These are phyloP conservation scores for Apotomis betuletana DNA, from an alignment of 2,888 invertebrate species.

Conservation along the genomic window DNA sequence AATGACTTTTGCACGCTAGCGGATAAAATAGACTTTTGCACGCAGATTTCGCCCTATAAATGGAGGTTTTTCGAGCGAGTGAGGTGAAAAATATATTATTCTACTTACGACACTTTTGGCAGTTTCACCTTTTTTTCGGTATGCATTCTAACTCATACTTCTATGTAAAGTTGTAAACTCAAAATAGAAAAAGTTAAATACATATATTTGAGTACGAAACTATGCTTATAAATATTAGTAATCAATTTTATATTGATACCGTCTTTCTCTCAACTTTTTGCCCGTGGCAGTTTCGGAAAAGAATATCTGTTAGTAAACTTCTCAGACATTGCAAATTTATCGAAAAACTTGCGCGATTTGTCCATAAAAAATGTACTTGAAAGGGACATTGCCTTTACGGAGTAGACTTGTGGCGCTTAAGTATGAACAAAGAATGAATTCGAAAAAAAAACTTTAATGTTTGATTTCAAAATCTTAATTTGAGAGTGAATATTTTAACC, in stretches of 20 bases:
- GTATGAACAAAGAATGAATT: neutral
- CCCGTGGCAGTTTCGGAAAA: constrained; percentile 5
- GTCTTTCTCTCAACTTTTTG: constrained; percentile 11
- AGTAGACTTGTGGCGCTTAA: neutral
- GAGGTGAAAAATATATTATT: too few species aligned
- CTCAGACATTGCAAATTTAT: constrained; percentile 19
- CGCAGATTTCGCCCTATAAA: too few species aligned
- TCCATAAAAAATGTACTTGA: constrained; percentile 3
- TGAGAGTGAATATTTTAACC: too few species aligned
- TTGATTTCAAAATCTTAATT: too few species aligned
- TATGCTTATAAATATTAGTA: neutral
- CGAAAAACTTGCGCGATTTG: constrained; percentile 18
- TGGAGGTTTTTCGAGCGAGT: too few species aligned
- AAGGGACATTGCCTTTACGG: neutral
- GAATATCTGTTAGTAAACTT: constrained; percentile 15
- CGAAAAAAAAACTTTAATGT: too few species aligned
- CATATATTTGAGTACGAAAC: neutral
- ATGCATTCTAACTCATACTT: too few species aligned
- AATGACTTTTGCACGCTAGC: too few species aligned
- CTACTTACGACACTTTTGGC: too few species aligned
- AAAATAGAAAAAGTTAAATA: neutral
- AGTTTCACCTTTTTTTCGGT: too few species aligned
- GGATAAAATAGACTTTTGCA: too few species aligned
- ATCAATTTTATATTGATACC: constrained; percentile 3
- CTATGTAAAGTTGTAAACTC: neutral